Percentiles rank a stretch among this genome's conserved stretches.
These are phyloP conservation scores for Psittacara wagleri DNA, from an alignment of 2,113 vertebrate species.

Conservation along the genomic window DNA sequence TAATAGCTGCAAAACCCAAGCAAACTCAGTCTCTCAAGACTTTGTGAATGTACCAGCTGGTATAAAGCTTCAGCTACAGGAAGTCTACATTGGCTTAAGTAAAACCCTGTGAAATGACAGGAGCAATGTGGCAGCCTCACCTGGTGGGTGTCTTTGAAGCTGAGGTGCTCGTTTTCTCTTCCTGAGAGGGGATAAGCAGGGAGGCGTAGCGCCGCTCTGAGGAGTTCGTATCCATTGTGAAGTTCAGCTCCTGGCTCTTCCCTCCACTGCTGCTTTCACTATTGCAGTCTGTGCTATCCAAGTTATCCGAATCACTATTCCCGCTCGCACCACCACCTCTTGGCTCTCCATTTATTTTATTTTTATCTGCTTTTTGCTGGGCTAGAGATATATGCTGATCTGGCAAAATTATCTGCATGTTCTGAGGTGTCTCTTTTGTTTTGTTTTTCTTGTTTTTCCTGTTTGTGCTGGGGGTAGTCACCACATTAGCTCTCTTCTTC, in stretches of 20 bases:
- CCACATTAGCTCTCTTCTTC: conserved; percentile 93
- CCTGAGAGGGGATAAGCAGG: conserved; percentile 78
- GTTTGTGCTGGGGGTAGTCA: conserved; percentile 93
- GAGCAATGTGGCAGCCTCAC: conserved; percentile 43
- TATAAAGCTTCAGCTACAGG: background rate
- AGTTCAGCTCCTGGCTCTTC: conserved; percentile 93
- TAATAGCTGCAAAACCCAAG: background rate
- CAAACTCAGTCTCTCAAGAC: background rate
- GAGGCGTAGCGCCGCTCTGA: conserved; percentile 83
- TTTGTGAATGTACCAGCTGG: background rate
- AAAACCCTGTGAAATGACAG: background rate
- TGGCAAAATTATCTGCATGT: conserved; percentile 91
- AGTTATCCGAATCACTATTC: conserved; percentile 93
- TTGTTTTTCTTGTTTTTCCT: conserved; percentile 99
- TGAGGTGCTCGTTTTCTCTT: conserved; percentile 83
- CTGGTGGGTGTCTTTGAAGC: conserved; percentile 87
- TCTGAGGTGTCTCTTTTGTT: conserved; percentile 91
- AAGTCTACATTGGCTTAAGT: background rate
- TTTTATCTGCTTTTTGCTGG: conserved; percentile 96
- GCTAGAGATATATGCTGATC: conserved; percentile 94
- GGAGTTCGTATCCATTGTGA: conserved; percentile 84
- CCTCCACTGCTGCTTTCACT: conserved; percentile 95
- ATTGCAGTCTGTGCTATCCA: conserved; percentile 96
- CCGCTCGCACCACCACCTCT: conserved; percentile 85
- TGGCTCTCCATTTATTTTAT: conserved; percentile 94